Evolutionary conservation across 2,888 invertebrate genomes (phyloP).

Genomic region (Lamellibrachia columna): DNA sequence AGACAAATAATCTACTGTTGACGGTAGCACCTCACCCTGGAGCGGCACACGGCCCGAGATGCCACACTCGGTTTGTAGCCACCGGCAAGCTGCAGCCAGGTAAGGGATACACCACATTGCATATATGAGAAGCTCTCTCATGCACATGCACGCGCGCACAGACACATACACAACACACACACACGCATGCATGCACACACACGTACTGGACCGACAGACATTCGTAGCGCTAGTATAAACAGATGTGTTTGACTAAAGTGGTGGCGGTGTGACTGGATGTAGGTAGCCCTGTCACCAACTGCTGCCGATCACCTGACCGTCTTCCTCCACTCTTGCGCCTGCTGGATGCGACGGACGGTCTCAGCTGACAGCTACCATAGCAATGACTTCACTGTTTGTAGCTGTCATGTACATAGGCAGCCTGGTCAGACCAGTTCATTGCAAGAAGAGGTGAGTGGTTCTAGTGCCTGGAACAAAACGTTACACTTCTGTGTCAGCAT

Average conservation of each 20-base stretch:
- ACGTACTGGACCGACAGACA: not conserved
- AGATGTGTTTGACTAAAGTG: constrained; percentile 6
- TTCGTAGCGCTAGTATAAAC: not conserved
- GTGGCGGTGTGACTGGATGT: not conserved
- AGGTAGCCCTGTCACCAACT: not conserved
- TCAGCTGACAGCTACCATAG: not conserved
- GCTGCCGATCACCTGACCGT: not conserved
- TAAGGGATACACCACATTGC: not conserved
- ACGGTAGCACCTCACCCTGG: not conserved
- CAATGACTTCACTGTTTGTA: not conserved
- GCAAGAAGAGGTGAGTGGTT: constrained; percentile 35
- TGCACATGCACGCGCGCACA: not conserved
- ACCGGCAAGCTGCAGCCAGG: not conserved
- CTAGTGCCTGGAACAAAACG: constrained; percentile 37
- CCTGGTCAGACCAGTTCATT: constrained; percentile 33
- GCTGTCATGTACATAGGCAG: constrained; percentile 27
- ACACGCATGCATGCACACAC: not conserved
- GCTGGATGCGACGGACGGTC: not conserved
- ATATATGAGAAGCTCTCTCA: not conserved
- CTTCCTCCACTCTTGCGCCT: not conserved
- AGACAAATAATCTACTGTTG: not conserved
- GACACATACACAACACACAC: not conserved
- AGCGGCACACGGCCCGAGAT: not conserved
- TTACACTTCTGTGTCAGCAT: not conserved
- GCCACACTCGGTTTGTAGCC: not conserved